These are phyloP conservation scores for Brotula barbata DNA, from an alignment of 2,797 vertebrate species.

Conservation along the genomic window DNA sequence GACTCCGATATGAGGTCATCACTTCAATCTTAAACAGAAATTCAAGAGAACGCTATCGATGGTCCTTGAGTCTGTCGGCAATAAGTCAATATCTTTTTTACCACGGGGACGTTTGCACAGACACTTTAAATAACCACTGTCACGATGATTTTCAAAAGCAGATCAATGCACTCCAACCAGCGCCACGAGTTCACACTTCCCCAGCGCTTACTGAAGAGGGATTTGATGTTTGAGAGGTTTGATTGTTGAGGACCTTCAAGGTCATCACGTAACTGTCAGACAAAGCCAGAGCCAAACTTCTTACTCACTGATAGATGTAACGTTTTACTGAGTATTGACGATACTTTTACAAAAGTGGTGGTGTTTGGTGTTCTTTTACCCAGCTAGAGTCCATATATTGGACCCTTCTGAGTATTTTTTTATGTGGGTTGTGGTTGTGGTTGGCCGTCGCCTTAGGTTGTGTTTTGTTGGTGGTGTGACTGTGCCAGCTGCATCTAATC, in stretches of 20 bases:
- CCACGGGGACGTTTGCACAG: not conserved
- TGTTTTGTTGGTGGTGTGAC: too few species aligned
- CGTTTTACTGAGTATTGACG: too few species aligned
- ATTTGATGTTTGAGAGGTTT: not conserved
- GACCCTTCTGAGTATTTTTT: too few species aligned
- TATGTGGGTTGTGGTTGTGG: too few species aligned
- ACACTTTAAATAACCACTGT: not conserved
- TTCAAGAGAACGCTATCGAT: constrained; percentile 17
- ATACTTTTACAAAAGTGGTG: too few species aligned
- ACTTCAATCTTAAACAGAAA: constrained; percentile 40
- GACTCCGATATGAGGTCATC: constrained; percentile 24
- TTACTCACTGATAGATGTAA: too few species aligned
- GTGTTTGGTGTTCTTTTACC: too few species aligned
- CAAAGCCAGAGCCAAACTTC: too few species aligned
- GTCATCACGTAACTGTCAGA: not conserved
- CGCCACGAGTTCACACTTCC: not conserved
- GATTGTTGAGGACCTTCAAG: constrained; percentile 3
- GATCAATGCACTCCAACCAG: not conserved
- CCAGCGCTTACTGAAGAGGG: not conserved
- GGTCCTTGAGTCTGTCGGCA: constrained; percentile 16
- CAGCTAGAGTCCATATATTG: too few species aligned
- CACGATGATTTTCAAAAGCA: not conserved
- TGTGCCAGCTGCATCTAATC: too few species aligned
- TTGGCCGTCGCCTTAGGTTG: too few species aligned
- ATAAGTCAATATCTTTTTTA: constrained; percentile 11